Evolutionary conservation across 2,113 vertebrate species (phyloP), one percentile per base, ranked within the genome.

Genomic region (Coptodon bakossiorum): DNA sequence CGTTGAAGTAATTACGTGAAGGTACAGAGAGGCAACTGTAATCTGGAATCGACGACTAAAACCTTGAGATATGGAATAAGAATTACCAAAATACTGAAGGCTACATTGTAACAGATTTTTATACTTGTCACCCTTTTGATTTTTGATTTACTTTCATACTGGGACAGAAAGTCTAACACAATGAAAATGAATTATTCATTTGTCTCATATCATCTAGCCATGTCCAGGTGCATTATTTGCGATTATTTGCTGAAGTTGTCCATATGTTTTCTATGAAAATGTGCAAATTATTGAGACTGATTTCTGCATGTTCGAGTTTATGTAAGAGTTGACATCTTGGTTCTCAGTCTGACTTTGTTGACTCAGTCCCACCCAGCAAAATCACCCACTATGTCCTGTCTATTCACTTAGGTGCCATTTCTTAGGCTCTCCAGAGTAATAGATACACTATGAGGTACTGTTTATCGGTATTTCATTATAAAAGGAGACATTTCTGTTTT

Each of bases 261-360:
- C 8, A 45, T 6, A 9, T 0, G 22, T 45, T 9, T 43, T 73
- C 0, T 73, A 8, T 73, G 40, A 45, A 73, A 73, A 4, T 73
- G 22, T 27, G 38, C 6, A 54, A 9, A 22, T 40, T 0, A 40
- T 31, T 27, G 53, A 57, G 40, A 24, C 22, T 24, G 9, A 40
- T 7, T 80, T 81, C 53, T 81, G 1, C 13, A 54, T 11, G 4
- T 16, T 17, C 13, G 5, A 43, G 14, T 73, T 73, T 16, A 45
- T 45, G 13, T 73, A 45, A 27, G 40, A 16, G 38, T 73, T 73
- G 40, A 73, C 22, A 17, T 17, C 40, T 73, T 48, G 40, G 68
- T 14, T 48, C 48, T 27, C 22, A 73, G 68, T 11, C 40, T 48
- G 22, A 73, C 9, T 73, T 1, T 48, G 68, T 10, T 45, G 38